Conservation (phyloP, 2,888 invertebrate species). For the Linnaemya tessellans region DNA sequence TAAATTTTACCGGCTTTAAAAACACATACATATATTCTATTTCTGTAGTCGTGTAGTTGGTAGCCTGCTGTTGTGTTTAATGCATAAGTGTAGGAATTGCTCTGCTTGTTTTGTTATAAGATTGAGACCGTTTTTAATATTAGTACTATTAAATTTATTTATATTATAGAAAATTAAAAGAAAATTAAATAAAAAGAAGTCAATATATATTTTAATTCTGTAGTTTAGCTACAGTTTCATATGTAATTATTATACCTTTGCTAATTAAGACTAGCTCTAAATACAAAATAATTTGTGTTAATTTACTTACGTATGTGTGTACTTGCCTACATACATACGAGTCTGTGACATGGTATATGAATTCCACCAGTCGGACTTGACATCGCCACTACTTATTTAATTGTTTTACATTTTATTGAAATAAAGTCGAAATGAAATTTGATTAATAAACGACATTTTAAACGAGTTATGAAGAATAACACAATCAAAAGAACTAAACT, state of each 20-base stretch:
- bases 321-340: no score
- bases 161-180: no score
- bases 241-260: background rate
- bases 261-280: background rate
- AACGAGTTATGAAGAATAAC: conserved; percentile 37
- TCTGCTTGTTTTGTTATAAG: no score
- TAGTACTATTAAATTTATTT: no score
- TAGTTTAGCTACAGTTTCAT: background rate
- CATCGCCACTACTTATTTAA: background rate
- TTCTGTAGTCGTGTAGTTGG: no score
- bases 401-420: conserved; percentile 27
- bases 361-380: conserved; percentile 25
- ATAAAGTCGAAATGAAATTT: conserved; percentile 17
- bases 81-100: no score
- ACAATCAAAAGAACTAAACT: conserved; percentile 13
- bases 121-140: no score
- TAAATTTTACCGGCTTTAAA: no score
- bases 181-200: no score
- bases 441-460: conserved; percentile 35
- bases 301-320: background rate
- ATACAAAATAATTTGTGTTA: background rate
- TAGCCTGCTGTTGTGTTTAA: no score
- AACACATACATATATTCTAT: no score
- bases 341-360: background rate
- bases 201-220: no score